Conservation (phyloP, 2,888 invertebrate species). For the Harpalus rubripes region DNA sequence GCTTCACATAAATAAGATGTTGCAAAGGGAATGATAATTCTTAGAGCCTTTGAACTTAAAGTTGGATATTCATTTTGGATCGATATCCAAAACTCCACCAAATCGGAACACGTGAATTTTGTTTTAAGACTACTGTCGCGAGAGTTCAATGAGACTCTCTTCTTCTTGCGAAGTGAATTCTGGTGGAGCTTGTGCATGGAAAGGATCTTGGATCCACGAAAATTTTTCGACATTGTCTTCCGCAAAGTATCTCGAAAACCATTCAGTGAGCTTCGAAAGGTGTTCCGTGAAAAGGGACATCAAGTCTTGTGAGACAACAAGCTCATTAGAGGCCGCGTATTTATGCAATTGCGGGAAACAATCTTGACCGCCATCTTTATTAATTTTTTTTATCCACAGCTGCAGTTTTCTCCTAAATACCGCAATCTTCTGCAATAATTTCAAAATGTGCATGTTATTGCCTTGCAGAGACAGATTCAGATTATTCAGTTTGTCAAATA, state of each 20-base stretch:
- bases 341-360: too few relatives aligned
- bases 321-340: too few relatives aligned
- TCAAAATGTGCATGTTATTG: slow-evolving; percentile 4
- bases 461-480: slow-evolving; percentile 50
- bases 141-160: background rate
- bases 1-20: slow-evolving; percentile 6
- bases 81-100: slow-evolving; percentile 56
- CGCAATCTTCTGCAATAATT: background rate
- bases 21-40: slow-evolving; percentile 14
- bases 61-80: slow-evolving; percentile 43
- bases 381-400: background rate
- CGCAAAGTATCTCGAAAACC: too few relatives aligned
- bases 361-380: background rate
- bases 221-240: slow-evolving; percentile 2
- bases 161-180: too few relatives aligned
- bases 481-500: slow-evolving; percentile 59
- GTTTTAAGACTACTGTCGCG: background rate
- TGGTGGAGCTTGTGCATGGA: too few relatives aligned
- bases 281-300: too few relatives aligned
- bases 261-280: too few relatives aligned
- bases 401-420: background rate
- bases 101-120: too few relatives aligned
- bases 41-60: background rate
- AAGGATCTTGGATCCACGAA: slow-evolving; percentile 57
- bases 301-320: too few relatives aligned